Percentiles rank a stretch among this genome's conserved stretches.
phyloP scores from a whole-genome alignment of 1,140 invertebrate species.

The Diuraphis noxia region DNA sequence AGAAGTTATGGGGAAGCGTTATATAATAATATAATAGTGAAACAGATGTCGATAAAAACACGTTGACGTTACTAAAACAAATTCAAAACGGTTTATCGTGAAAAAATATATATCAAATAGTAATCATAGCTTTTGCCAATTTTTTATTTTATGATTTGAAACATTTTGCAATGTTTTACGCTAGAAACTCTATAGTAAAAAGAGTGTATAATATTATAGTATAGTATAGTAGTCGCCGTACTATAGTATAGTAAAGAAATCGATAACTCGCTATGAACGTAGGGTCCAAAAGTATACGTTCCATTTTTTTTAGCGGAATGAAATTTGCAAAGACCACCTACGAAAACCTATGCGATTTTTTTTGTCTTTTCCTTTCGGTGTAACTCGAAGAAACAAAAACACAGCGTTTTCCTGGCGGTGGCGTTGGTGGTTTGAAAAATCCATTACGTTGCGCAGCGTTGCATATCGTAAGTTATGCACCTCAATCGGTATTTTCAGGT shows the following conservation, averaged over 20 bases:
- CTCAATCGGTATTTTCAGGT: slow-evolving; percentile 28
- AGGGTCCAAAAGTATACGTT: neutral
- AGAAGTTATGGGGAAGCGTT: neutral
- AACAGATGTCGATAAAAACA: slow-evolving; percentile 18
- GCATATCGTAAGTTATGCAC: slow-evolving; percentile 34
- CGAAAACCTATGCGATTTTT: neutral
- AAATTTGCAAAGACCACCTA: neutral
- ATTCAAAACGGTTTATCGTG: slow-evolving; percentile 17
- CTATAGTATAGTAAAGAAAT: slow-evolving; percentile 20
- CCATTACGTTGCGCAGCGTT: slow-evolving; percentile 40
- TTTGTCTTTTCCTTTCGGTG: neutral
- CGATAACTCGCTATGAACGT: slow-evolving; percentile 13
- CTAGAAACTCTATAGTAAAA: slow-evolving; percentile 9
- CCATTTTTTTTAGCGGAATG: neutral
- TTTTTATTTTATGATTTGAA: slow-evolving; percentile 30
- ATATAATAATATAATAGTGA: neutral
- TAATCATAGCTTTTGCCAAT: slow-evolving; percentile 32
- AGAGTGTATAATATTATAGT: slow-evolving; percentile 4
- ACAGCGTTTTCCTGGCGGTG: neutral
- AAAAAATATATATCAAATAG: neutral
- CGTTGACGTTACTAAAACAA: slow-evolving; percentile 9
- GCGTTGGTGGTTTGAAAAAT: slow-evolving; percentile 21
- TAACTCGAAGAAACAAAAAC: neutral
- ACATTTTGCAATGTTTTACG: slow-evolving; percentile 13
- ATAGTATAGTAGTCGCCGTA: neutral